Conservation (phyloP, 2,888 invertebrate species). For the Cataglyphis altisquamis region DNA sequence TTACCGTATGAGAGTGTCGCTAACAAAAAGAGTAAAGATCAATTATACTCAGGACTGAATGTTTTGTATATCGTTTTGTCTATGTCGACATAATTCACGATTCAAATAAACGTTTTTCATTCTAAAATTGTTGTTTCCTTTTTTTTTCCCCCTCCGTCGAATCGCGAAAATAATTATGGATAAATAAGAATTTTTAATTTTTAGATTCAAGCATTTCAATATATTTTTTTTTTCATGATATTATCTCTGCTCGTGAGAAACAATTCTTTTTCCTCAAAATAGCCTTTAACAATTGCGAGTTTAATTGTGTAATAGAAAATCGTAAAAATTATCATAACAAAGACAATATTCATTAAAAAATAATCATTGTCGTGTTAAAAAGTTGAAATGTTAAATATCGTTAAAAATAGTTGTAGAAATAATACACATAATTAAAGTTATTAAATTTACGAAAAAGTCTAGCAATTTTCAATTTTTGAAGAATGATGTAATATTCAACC, state of each 20-base stretch:
- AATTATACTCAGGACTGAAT: conserved; percentile 78
- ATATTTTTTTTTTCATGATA: background rate
- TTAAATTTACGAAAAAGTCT: background rate
- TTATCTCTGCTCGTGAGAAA: background rate
- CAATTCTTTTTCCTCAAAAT: background rate
- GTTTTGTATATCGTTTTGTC: conserved; percentile 82
- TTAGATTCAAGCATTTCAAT: background rate
- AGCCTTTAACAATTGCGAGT: background rate
- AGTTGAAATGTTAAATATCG: background rate
- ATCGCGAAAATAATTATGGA: background rate
- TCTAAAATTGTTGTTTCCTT: conserved; percentile 53
- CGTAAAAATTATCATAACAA: background rate
- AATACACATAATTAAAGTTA: background rate
- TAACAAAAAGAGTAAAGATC: conserved; percentile 53
- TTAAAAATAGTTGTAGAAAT: background rate
- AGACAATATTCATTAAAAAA: background rate
- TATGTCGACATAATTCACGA: conserved; percentile 82
- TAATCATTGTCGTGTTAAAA: background rate
- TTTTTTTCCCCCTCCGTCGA: background rate
- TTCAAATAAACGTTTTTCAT: conserved; percentile 85
- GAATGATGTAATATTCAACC: background rate
- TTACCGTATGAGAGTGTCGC: background rate
- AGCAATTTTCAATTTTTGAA: background rate
- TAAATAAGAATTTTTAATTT: background rate
- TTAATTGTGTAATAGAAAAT: background rate